Evolutionary conservation across 2,888 invertebrate genomes (phyloP), one percentile per base, ranked within the genome.

Genomic region (Drosophila recens): DNA sequence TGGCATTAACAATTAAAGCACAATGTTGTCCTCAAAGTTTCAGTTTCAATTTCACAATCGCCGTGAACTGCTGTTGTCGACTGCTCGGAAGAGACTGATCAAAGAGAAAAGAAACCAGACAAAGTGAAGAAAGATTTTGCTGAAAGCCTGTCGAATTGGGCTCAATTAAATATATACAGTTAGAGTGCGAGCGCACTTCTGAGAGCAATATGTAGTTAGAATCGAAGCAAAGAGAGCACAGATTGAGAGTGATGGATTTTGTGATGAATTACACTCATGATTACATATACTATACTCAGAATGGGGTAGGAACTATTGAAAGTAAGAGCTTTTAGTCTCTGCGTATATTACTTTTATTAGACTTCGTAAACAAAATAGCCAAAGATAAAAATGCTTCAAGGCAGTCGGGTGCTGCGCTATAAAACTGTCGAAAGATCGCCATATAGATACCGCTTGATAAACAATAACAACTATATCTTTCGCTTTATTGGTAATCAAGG

Each of bases 381-480:
- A 38, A 33, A 57, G 66, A 77, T 77, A 66, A 65, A 67, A 61
- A 45, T 46, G 8, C 23, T 54, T 42, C 34, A 10, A 38, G 36
- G 40, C n/a, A 30, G 15, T 54, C n/a, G 6, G 33, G 13, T 52
- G 30, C 46, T 56, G 59, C 62, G 40, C 74, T 64, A 48, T 80
- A 66, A 82, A 86, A 66, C 42, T 77, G 59, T 51, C 75, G 57
- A 82, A 69, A 45, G 30, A 68, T 56, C 5, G 56, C 17, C 56
- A 81, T 82, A 84, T 78, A 82, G 87, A 82, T 87, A 82, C 34
- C 46, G 20, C 27, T 49, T 62, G 33, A 59, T 67, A 56, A 73
- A 67, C 51, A 13, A 33, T 56, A 68, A 8, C 27, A 46, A 36
- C 45, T 69, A 38, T n/a, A 38, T 38, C n/a, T 38, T 38, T 6